Percentiles rank a stretch among this genome's conserved stretches.
phyloP scores from a whole-genome alignment of 2,888 invertebrate species.

The Leptopilina myrica region DNA sequence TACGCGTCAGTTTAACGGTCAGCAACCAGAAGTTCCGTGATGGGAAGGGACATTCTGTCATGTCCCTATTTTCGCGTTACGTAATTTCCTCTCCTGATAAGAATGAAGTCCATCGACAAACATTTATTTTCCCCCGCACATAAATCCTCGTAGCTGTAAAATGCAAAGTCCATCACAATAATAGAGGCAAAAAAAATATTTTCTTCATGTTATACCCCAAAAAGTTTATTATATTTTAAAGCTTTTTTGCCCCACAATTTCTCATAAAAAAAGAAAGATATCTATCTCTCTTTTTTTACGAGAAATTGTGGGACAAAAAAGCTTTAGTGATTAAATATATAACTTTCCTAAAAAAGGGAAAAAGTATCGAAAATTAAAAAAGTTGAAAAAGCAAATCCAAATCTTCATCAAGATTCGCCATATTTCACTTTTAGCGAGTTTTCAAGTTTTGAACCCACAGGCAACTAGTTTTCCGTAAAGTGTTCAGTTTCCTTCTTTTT shows the following conservation, averaged over 20 bases:
- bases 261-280: too few relatives aligned
- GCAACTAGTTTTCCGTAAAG: constrained; percentile 20
- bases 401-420: constrained; percentile 7
- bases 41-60: constrained; percentile 21
- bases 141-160: not conserved
- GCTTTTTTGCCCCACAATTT: too few relatives aligned
- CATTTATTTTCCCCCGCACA: not conserved
- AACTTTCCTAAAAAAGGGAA: not conserved
- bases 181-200: too few relatives aligned
- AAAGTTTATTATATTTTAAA: too few relatives aligned
- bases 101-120: not conserved
- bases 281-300: too few relatives aligned
- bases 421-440: not conserved
- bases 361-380: not conserved
- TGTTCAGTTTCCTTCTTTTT: constrained; percentile 13
- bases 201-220: too few relatives aligned
- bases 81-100: constrained; percentile 5
- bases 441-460: not conserved
- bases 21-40: not conserved
- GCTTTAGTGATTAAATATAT: not conserved
- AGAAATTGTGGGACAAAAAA: not conserved
- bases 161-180: too few relatives aligned
- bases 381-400: constrained; percentile 2
- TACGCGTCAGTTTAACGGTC: constrained; percentile 39
- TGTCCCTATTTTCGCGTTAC: constrained; percentile 20